These are phyloP conservation scores for Gambusia affinis DNA, from an alignment of 2,113 vertebrate genomes.

Conservation along the genomic window DNA sequence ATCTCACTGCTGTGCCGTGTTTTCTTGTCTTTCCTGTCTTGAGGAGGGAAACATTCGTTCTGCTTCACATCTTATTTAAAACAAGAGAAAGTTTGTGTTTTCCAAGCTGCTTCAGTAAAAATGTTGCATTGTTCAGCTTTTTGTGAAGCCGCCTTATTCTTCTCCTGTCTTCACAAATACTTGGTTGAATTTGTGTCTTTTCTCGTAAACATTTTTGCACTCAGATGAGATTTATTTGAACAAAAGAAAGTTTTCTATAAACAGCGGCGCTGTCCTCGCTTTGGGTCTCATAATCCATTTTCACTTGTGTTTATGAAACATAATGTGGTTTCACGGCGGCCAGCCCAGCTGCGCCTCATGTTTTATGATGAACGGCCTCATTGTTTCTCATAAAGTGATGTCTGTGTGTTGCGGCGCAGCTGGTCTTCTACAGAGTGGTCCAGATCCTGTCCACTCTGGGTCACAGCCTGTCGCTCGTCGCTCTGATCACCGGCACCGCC, in stretches of 20 bases:
- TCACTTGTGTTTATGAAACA: neutral
- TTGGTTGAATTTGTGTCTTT: neutral
- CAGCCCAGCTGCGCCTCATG: slow-evolving; percentile 13
- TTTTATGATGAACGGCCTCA: neutral
- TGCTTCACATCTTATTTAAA: too few relatives aligned
- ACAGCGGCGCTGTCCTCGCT: neutral
- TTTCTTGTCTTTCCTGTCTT: too few relatives aligned
- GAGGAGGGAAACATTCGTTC: too few relatives aligned
- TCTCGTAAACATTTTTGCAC: neutral
- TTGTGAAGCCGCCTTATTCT: neutral
- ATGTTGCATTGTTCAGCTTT: neutral
- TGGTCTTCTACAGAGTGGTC: slow-evolving; percentile 91
- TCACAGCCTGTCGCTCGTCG: slow-evolving; percentile 92
- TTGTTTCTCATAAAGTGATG: neutral
- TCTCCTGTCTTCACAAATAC: neutral
- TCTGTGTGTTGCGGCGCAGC: slow-evolving; percentile 52
- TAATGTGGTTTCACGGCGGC: neutral
- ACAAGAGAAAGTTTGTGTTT: too few relatives aligned
- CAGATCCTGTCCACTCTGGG: slow-evolving; percentile 92
- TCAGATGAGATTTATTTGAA: neutral
- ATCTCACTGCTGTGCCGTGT: too few relatives aligned
- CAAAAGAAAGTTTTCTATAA: neutral
- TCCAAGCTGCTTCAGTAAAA: neutral
- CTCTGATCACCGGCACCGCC: slow-evolving; percentile 90
- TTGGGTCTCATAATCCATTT: neutral